A percentile compares a stretch with the other conserved stretches of the same genome.
Conservation (phyloP, 92 coral and sea anemone genomes). For the Siderastrea radians region DNA sequence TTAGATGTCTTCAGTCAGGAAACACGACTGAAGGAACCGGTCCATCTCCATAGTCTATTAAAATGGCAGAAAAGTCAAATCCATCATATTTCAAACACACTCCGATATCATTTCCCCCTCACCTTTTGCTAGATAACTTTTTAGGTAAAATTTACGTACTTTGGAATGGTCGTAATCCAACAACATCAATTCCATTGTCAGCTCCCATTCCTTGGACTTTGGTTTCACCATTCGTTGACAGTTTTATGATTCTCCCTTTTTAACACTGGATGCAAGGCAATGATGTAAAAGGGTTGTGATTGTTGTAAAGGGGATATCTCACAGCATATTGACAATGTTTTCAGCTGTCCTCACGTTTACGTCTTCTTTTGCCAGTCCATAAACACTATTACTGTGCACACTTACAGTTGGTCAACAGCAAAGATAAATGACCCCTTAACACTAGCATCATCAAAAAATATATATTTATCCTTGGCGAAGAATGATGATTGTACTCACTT, state of each 20-base stretch:
- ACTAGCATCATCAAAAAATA: too few relatives aligned
- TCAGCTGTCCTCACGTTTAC: not conserved
- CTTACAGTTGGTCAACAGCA: too few relatives aligned
- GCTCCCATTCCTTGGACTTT: not conserved
- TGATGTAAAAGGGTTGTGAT: not conserved
- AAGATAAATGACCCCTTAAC: too few relatives aligned
- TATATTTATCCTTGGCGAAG: too few relatives aligned
- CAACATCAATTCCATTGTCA: not conserved
- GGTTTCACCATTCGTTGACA: not conserved
- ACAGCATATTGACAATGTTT: not conserved
- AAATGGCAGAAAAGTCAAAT: not conserved
- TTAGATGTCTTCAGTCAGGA: conserved; percentile 39
- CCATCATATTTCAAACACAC: not conserved
- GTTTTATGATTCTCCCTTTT: not conserved
- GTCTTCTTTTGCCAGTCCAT: not conserved
- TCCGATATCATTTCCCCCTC: not conserved
- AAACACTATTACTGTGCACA: not conserved
- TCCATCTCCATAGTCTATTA: too few relatives aligned
- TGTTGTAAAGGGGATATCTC: not conserved
- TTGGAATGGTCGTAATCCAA: conserved; percentile 34
- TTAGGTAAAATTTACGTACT: conserved; percentile 6
- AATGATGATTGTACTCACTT: too few relatives aligned
- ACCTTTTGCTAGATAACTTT: not conserved
- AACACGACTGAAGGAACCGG: not conserved
- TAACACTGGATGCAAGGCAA: not conserved